These are phyloP conservation scores for Vulpes lagopus DNA, from an alignment of 2,113 vertebrate species.

Conservation along the genomic window DNA sequence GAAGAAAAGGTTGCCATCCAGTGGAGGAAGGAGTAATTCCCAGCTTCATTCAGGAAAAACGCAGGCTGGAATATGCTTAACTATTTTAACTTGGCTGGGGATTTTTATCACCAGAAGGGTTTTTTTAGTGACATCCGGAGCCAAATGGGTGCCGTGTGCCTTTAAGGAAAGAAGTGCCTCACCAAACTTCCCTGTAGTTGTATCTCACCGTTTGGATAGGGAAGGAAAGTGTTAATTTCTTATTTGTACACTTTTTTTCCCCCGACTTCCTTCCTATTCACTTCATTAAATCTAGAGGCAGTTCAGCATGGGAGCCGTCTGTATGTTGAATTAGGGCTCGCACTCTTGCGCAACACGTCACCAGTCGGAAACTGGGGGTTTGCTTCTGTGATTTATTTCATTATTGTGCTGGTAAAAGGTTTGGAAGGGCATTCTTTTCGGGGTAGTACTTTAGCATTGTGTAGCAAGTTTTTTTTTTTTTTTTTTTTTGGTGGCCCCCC, in stretches of 20 bases:
- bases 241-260: constrained; percentile 84
- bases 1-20: constrained; percentile 81
- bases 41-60: constrained; percentile 77
- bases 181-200: constrained; percentile 73
- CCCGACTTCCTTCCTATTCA: constrained; percentile 85
- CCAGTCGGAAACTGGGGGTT: constrained; percentile 86
- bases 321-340: constrained; percentile 85
- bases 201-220: constrained; percentile 64
- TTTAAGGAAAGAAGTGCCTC: constrained; percentile 74
- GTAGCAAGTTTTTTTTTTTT: constrained; percentile 75
- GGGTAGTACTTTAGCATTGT: constrained; percentile 80
- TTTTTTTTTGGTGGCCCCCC: constrained; percentile 58
- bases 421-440: constrained; percentile 83
- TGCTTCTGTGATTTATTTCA: constrained; percentile 84
- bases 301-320: constrained; percentile 85
- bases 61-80: constrained; percentile 76
- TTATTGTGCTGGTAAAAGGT: constrained; percentile 83
- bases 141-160: constrained; percentile 66
- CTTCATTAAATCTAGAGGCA: constrained; percentile 85
- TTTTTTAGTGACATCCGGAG: constrained; percentile 62
- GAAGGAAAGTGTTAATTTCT: constrained; percentile 84
- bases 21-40: constrained; percentile 80
- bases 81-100: constrained; percentile 80
- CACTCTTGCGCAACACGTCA: constrained; percentile 81
- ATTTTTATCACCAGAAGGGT: constrained; percentile 69